Base-by-base conservation (phyloP, 2,797 vertebrate genomes). In the Otolemur crassicaudatus region DNA sequence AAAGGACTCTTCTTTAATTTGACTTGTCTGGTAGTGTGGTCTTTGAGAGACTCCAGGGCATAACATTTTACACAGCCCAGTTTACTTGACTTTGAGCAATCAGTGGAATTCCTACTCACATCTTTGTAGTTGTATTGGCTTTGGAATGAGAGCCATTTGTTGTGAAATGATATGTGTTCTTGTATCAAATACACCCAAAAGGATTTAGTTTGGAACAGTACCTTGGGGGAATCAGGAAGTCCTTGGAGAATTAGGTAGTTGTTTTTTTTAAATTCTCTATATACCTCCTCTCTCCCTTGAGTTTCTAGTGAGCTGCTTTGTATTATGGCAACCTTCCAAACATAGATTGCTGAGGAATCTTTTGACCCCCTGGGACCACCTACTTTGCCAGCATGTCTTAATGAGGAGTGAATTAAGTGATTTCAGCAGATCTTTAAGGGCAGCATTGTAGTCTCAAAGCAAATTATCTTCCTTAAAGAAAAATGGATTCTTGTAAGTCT, bases 381-480 rank as follows among this genome's bases (percentile, higher is more conserved):
- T 92, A 56, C 56, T 70, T 88, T 96, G 72, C n/a, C 65, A 84
- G 29, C 49, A 76, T 43, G 72, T 88, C n/a, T 20, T 85, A 91
- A 61, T 37, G 60, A 88, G 9, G 61, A 60, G 31, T 43, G 37
- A 82, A 31, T 86, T 82, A 65, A 82, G 31, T 85, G n/a, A 23
- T 77, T 96, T 94, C 17, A 65, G 53, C 22, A 73, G 69, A 46
- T 34, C 13, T 82, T 58, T 20, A 89, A 69, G 53, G 23, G 23
- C 29, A 72, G 12, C 11, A 43, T 16, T 43, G 6, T 81, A 58
- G 46, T 90, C 53, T 93, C 61, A 72, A 60, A 81, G 10, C 20
- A 67, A 93, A 94, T 94, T 83, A 86, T 34, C 67, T 90, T 88
- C 81, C 84, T 63, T 77, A 77, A 37, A 56, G 69, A 93, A 94